Conservation (phyloP, 2,113 vertebrate species). For the Bubo blakistoni region DNA sequence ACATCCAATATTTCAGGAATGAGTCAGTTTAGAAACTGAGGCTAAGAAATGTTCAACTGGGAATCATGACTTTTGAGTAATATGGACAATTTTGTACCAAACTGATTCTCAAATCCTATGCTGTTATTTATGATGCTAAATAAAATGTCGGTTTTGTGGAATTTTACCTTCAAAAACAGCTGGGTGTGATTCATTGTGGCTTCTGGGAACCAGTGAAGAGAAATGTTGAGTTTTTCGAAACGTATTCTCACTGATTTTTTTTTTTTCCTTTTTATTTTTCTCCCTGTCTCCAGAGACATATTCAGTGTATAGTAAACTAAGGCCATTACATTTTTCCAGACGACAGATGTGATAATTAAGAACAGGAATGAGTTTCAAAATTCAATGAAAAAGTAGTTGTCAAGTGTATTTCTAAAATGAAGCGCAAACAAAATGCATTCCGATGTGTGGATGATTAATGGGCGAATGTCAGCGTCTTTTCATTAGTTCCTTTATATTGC, state of each 20-base stretch:
- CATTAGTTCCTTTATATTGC: background rate
- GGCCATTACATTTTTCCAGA: background rate
- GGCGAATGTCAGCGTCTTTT: background rate
- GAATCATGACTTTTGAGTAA: background rate
- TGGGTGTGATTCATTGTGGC: background rate
- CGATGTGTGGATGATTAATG: background rate
- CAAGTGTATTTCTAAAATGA: background rate
- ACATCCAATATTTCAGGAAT: background rate
- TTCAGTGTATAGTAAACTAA: background rate
- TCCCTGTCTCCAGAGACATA: background rate
- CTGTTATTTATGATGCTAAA: background rate
- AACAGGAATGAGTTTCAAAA: background rate
- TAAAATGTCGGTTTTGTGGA: background rate
- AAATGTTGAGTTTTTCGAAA: background rate
- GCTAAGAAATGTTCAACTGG: background rate
- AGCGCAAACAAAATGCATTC: background rate
- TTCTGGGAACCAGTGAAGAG: background rate
- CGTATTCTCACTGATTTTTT: background rate
- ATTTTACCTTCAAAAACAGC: background rate
- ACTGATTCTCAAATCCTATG: background rate
- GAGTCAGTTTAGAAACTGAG: background rate
- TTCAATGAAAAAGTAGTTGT: background rate
- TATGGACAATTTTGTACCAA: background rate
- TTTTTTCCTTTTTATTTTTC: accelerated
- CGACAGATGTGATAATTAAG: background rate